Percentiles rank a stretch among this genome's conserved stretches.
Conservation (phyloP, 2,113 vertebrate genomes). For the Lepidothrix coronata region DNA sequence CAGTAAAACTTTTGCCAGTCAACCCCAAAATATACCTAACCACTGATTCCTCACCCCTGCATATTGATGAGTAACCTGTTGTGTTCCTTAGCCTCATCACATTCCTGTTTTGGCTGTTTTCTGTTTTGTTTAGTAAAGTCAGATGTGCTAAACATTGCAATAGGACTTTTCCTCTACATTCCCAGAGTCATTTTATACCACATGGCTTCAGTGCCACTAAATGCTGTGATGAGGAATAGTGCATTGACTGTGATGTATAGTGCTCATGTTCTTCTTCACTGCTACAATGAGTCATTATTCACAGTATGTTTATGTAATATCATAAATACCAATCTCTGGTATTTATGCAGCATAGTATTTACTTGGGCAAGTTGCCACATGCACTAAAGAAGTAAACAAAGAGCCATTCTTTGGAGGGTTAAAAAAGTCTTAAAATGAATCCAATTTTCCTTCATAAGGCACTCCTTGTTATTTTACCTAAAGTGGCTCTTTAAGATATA, state of each 20-base stretch:
- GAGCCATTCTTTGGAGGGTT: slow-evolving; percentile 74
- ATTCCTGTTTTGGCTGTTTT: neutral
- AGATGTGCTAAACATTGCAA: neutral
- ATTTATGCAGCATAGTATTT: slow-evolving; percentile 75
- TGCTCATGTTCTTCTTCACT: slow-evolving; percentile 56
- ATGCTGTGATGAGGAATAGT: neutral
- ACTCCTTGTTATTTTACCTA: slow-evolving; percentile 76
- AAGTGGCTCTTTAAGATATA: slow-evolving; percentile 73
- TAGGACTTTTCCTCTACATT: neutral
- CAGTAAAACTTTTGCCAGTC: neutral
- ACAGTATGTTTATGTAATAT: slow-evolving; percentile 77
- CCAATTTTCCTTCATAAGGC: slow-evolving; percentile 77
- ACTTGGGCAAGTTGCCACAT: slow-evolving; percentile 77
- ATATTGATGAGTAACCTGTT: neutral
- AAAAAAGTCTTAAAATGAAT: slow-evolving; percentile 72
- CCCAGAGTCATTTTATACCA: neutral
- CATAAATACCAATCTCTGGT: slow-evolving; percentile 77
- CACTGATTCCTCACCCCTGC: neutral
- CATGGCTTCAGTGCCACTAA: neutral
- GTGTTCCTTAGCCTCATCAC: neutral
- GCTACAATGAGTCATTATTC: slow-evolving; percentile 73
- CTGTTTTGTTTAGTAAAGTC: neutral
- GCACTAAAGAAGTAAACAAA: slow-evolving; percentile 77
- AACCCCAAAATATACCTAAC: neutral
- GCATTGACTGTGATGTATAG: slow-evolving; percentile 1